A percentile compares a stretch with the other conserved stretches of the same genome.
Conservation (phyloP, 2,888 invertebrate species). For the Sesia bembeciformis region DNA sequence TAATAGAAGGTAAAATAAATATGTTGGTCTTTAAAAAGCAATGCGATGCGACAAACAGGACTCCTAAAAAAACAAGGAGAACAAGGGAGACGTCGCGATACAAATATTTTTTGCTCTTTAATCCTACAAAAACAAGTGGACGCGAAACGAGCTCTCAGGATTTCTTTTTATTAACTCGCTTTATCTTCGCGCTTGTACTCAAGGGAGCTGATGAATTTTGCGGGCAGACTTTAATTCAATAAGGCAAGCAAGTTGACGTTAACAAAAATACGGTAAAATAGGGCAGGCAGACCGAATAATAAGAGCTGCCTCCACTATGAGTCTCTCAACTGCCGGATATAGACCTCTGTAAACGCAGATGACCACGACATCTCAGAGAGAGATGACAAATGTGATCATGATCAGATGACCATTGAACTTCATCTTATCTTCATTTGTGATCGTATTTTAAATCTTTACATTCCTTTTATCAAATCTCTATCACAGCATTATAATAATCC, state of each 20-base stretch:
- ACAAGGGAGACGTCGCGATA: neutral
- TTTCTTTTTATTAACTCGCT: neutral
- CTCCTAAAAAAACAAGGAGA: neutral
- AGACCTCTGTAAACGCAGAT: too few species aligned
- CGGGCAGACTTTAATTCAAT: neutral
- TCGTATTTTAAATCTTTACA: too few species aligned
- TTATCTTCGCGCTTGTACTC: neutral
- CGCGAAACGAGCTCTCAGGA: neutral
- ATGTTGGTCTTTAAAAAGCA: neutral
- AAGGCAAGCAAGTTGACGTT: neutral
- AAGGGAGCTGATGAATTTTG: neutral
- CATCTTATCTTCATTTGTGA: too few species aligned
- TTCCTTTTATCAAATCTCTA: too few species aligned
- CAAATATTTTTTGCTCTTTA: neutral
- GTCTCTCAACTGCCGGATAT: too few species aligned
- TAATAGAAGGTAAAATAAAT: neutral
- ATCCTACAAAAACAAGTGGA: neutral
- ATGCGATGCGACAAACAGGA: neutral
- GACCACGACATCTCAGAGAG: too few species aligned
- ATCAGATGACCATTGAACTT: too few species aligned
- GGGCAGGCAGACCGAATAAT: too few species aligned
- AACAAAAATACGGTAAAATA: too few species aligned
- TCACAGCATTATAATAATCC: too few species aligned
- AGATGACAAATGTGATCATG: too few species aligned
- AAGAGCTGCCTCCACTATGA: too few species aligned